Conservation (phyloP, 2,797 vertebrate genomes). For the Oryzias dopingdopingensis region DNA sequence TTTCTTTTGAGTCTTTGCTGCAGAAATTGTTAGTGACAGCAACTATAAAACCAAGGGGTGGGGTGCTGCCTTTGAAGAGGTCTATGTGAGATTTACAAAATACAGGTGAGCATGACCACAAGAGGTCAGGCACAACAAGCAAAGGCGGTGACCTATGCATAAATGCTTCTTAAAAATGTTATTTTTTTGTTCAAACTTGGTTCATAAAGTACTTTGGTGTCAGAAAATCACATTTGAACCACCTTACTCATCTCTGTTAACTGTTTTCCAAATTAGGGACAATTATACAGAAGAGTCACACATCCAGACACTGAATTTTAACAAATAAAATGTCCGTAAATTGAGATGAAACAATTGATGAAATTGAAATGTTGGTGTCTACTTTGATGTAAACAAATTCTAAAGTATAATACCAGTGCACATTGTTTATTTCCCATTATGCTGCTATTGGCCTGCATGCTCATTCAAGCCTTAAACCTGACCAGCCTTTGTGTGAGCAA, state of each 20-base stretch:
- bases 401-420: conserved; percentile 5
- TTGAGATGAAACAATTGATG: too few relatives aligned
- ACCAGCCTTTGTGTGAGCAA: conserved; percentile 4
- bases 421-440: conserved; percentile 25
- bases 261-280: too few relatives aligned
- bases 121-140: conserved; percentile 46
- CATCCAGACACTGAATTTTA: too few relatives aligned
- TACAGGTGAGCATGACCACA: conserved; percentile 40
- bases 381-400: not conserved
- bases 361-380: not conserved
- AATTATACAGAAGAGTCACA: too few relatives aligned
- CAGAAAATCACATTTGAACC: too few relatives aligned
- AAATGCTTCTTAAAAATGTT: not conserved
- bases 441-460: conserved; percentile 34
- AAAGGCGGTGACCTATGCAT: not conserved
- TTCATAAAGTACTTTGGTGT: not conserved
- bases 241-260: too few relatives aligned
- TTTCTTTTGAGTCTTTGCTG: not conserved
- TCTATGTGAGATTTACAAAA: not conserved
- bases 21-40: not conserved
- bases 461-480: conserved; percentile 18
- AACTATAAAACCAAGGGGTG: not conserved
- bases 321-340: not conserved
- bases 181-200: not conserved
- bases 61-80: not conserved